Percentiles rank a stretch among this genome's conserved stretches.
phyloP scores from a whole-genome alignment of 2,888 invertebrate genomes.

The Celastrina argiolus region DNA sequence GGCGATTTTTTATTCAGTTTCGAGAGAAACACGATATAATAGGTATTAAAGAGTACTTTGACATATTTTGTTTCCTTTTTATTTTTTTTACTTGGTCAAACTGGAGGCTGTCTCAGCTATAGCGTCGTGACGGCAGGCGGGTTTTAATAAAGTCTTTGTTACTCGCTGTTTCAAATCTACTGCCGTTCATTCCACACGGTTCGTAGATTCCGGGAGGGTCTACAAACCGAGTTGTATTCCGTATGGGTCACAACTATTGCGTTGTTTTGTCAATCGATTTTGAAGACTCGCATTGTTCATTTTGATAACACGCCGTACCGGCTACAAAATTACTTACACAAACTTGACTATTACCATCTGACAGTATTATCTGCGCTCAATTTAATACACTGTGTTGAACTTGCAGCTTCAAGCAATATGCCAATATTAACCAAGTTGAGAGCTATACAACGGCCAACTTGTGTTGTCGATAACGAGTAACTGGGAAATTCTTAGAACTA shows the following conservation, averaged over 20 bases:
- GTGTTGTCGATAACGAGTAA: constrained; percentile 5
- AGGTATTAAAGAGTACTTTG: no score
- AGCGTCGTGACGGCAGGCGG: no score
- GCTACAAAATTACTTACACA: constrained; percentile 12
- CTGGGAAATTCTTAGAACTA: neutral
- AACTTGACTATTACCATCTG: constrained; percentile 13
- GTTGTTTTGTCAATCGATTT: neutral
- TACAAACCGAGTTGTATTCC: no score
- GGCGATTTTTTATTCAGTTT: no score
- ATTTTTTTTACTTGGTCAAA: no score
- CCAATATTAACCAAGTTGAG: constrained; percentile 30
- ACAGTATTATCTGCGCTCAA: constrained; percentile 21
- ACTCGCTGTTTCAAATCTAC: neutral
- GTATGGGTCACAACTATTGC: no score
- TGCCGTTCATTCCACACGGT: neutral
- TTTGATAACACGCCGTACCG: neutral
- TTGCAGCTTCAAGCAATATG: constrained; percentile 25
- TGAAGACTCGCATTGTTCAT: neutral
- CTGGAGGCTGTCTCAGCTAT: no score
- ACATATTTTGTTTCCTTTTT: no score
- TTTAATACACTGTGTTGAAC: constrained; percentile 21
- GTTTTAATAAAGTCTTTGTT: neutral
- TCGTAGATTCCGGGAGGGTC: neutral
- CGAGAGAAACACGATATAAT: neutral
- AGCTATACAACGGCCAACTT: constrained; percentile 18